Evolutionary conservation across 2,888 invertebrate species (phyloP), one percentile per base, ranked within the genome.

Genomic region (Drosophila maculinotata): DNA sequence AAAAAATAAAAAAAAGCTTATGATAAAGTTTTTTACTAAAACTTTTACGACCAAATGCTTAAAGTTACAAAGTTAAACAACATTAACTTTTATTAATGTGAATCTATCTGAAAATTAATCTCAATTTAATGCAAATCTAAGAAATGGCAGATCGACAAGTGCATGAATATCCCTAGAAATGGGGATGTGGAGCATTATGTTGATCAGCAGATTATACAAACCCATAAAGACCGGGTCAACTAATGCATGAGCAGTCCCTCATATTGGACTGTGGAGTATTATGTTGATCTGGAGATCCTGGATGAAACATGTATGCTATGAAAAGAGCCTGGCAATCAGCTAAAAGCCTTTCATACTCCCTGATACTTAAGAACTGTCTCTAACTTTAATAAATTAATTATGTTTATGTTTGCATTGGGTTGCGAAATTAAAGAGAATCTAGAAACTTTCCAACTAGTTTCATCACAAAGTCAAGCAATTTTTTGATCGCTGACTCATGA

Each of bases 181-280:
- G 6, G 54, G 9, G 26, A 9, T 56, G 48, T 66, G 65, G 65
- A 70, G 68, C 26, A 49, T 54, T 35, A 17, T 33, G 39, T 49
- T 36, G 49, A 47, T 41, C 23, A 3, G 2, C 17, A 25, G 35
- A 8, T 26, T 31, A 25, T 17, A 17, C 3, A n/a, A 12, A 12
- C n/a, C 12, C 3, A 7, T 1, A 3, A 7, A 31, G 12, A n/a
- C 8, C 10, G 7, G 48, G 33, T 14, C 38, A 14, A 31, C 10
- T 14, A 45, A 44, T 64, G 71, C 71, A 71, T 49, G 57, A 69
- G 30, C 12, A 41, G 30, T 17, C 23, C 51, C 23, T 25, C 0
- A 14, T 8, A 9, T 15, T 28, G 69, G 20, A 35, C 39, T 51
- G 65, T 54, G 69, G 52, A 70, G 62, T 44, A 45, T 41, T 53